Conservation (phyloP, 2,888 invertebrate genomes). For the Mesopsocus fuscifrons region DNA sequence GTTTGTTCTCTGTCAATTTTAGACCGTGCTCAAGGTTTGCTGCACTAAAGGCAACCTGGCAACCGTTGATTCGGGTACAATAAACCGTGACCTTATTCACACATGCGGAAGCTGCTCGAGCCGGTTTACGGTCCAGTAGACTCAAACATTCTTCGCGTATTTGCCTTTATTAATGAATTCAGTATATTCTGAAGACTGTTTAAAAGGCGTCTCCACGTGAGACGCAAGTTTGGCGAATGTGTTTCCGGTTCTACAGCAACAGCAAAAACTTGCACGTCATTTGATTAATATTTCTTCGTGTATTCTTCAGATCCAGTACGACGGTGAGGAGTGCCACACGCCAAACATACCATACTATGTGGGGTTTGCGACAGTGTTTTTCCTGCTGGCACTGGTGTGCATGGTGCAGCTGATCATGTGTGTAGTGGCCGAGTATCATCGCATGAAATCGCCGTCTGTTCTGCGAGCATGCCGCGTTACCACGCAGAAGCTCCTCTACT, state of each 20-base stretch:
- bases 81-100: no score
- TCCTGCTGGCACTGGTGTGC: conserved; percentile 65
- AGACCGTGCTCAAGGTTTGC: not conserved
- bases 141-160: no score
- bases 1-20: not conserved
- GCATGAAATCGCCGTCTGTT: conserved; percentile 65
- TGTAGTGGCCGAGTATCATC: conserved; percentile 60
- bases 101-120: no score
- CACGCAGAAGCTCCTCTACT: conserved; percentile 74
- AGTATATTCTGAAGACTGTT: no score
- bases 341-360: conserved; percentile 63
- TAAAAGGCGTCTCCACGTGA: no score
- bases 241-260: not conserved
- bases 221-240: no score
- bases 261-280: not conserved
- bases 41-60: no score
- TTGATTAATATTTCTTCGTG: conserved; percentile 17
- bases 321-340: conserved; percentile 64
- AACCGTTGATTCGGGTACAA: no score
- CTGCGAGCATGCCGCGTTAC: conserved; percentile 68
- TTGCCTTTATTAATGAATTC: no score
- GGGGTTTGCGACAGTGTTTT: conserved; percentile 45
- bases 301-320: conserved; percentile 50
- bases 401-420: conserved; percentile 70
- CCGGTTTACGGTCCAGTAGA: no score